Evolutionary conservation across 1,140 invertebrate species (phyloP), one percentile per base, ranked within the genome.

Genomic region (Atta cephalotes): DNA sequence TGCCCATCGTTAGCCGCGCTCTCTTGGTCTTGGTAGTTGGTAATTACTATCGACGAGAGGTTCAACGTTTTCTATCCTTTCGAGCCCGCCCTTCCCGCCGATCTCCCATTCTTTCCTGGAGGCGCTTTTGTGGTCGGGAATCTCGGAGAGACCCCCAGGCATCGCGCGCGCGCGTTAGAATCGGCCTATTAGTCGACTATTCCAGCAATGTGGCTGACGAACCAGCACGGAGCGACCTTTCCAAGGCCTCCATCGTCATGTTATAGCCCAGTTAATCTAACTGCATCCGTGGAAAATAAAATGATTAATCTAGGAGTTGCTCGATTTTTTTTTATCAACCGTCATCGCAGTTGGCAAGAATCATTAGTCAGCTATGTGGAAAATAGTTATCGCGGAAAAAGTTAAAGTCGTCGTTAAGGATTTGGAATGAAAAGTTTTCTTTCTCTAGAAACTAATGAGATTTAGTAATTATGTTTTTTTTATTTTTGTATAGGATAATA

Each of bases 191-290:
- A 90, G 80, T 82, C 88, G 88, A 25, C 89, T 85, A 92, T 92
- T 92, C 81, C 88, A 92, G 82, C 89, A 86, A 92, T 87, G 86
- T 86, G 86, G 65, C 87, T 85, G 88, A 84, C 65, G 63, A 89
- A 87, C 77, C 84, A 53, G 88, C 71, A 81, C 49, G 60, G 68
- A n/a, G 74, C 91, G 92, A 90, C 92, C 92, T 92, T 92, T 87
- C 60, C 88, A 92, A 92, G 91, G 90, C 66, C 63, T 81, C 53
- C 35, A 14, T 45, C 65, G 21, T 39, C 12, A 31, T 58, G 65
- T 10, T 56, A 14, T 74, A 79, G 65, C 76, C 60, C 74, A 62
- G 87, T 88, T 81, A 71, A 53, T 68, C 31, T 35, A 79, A 89
- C 72, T 85, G 51, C 74, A 58, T 58, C 62, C 7, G 3, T 10